Evolutionary conservation across 2,797 vertebrate species (phyloP), one percentile per base, ranked within the genome.

Genomic region (Syngnathus acus): DNA sequence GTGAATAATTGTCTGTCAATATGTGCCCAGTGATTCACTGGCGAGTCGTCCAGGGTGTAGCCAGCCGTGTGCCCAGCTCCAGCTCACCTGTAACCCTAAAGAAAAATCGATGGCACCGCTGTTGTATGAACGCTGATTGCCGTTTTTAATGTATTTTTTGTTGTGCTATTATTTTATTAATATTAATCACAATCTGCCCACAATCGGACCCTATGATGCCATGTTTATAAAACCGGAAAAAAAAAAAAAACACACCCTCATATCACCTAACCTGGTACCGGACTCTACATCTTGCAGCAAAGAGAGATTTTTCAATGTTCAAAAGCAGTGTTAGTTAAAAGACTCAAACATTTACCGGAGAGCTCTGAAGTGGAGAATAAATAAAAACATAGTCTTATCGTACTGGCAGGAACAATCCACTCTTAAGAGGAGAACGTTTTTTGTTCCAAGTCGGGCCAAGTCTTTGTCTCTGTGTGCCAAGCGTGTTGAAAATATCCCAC

Each of bases 321-420:
- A 87, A 88, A 87, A 77, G 84, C 66, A 65, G 62, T n/a, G 40
- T 76, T 78, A 82, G 84, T 87, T 89, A 79, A 89, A 89, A 89
- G 82, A 75, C 69, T 65, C 75, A 84, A 87, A 86, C 82, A 85
- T 80, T 87, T 79, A 77, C 80, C 67, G 74, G 72, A 82, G 64
- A 5, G 69, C 82, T 89, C 80, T 89, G 88, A 88, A 88, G 87
- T 87, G 57, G 79, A 78, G 78, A 80, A 83, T 62, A 68, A 68
- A 62, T 40, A 51, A 43, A 62, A 62, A 45, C 2, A 2, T 23
- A n/a, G 74, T 78, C 76, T 86, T 80, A 86, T 86, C 82, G 68
- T 78, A 82, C 84, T 88, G 88, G 87, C 87, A 89, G 26, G 87
- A 85, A 86, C 83, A 86, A 88, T 86, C 85, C 75, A 83, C 83